phyloP scores from a whole-genome alignment of 1,140 invertebrate species.

The Drosophila ercepeae region DNA sequence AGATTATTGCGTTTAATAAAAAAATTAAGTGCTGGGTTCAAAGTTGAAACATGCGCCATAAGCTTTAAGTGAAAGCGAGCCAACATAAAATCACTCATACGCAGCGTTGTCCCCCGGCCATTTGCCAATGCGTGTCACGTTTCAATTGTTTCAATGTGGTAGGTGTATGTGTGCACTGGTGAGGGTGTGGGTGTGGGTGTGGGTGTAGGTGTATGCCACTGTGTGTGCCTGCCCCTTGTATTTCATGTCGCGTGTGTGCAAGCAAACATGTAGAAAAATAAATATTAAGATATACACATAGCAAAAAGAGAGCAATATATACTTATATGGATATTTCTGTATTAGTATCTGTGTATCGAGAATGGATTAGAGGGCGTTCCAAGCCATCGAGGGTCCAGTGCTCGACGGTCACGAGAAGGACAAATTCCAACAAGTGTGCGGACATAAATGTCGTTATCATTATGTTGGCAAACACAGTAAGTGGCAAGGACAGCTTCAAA shows the following conservation, averaged over 20 bases:
- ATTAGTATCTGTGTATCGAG: constrained; percentile 26
- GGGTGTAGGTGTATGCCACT: constrained; percentile 4
- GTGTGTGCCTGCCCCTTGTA: constrained; percentile 4
- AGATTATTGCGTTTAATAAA: constrained; percentile 78
- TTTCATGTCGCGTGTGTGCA: constrained; percentile 32
- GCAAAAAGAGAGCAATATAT: constrained; percentile 31
- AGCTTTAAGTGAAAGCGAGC: constrained; percentile 61
- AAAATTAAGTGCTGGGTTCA: constrained; percentile 76
- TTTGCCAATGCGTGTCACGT: constrained; percentile 69
- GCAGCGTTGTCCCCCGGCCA: constrained; percentile 37
- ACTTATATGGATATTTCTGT: constrained; percentile 14
- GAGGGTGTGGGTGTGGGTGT: background rate
- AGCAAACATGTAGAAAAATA: constrained; percentile 73
- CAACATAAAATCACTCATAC: constrained; percentile 64
- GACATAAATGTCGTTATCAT: constrained; percentile 65
- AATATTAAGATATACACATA: constrained; percentile 64
- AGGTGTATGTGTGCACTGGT: background rate
- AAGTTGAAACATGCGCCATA: constrained; percentile 67
- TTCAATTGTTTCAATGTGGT: constrained; percentile 68
- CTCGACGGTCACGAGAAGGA: constrained; percentile 67
- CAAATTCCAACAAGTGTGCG: constrained; percentile 70
- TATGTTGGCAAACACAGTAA: constrained; percentile 33
- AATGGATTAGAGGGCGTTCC: constrained; percentile 22
- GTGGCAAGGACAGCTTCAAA: constrained; percentile 7
- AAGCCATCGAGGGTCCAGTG: background rate